Percentiles rank a stretch among this genome's conserved stretches.
These are phyloP conservation scores for Catocala fraxini DNA, from an alignment of 2,888 invertebrate genomes.

Conservation along the genomic window DNA sequence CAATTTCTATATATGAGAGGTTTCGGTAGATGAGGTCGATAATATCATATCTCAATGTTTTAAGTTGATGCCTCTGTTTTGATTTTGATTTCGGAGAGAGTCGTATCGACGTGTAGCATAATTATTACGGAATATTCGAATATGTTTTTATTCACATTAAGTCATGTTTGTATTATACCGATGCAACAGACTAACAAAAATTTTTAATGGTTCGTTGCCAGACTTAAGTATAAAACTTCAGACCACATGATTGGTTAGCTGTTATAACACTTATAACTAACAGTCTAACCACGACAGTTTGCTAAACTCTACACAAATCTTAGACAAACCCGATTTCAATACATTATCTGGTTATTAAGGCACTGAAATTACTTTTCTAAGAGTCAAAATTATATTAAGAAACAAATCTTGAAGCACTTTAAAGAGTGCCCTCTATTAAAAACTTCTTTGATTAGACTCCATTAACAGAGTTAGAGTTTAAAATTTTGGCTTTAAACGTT, in stretches of 20 bases:
- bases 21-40: conserved; percentile 68
- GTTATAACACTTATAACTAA: too few relatives aligned
- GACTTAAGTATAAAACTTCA: too few relatives aligned
- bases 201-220: too few relatives aligned
- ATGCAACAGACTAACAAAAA: too few relatives aligned
- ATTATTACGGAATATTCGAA: too few relatives aligned
- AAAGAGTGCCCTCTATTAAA: conserved; percentile 52
- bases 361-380: conserved; percentile 30
- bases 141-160: too few relatives aligned
- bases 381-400: conserved; percentile 49
- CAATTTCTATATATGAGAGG: conserved; percentile 80
- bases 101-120: background rate
- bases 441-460: conserved; percentile 55
- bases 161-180: too few relatives aligned
- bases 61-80: conserved; percentile 46
- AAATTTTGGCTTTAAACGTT: conserved; percentile 50
- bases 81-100: conserved; percentile 24
- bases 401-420: conserved; percentile 54
- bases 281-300: too few relatives aligned
- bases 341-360: conserved; percentile 14
- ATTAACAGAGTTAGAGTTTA: conserved; percentile 57
- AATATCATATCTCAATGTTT: conserved; percentile 61
- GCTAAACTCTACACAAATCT: background rate
- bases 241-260: too few relatives aligned
- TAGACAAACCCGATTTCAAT: conserved; percentile 4